phyloP scores from a whole-genome alignment of 92 coral and sea anemone genomes.

The Umimayanthus kanabou region DNA sequence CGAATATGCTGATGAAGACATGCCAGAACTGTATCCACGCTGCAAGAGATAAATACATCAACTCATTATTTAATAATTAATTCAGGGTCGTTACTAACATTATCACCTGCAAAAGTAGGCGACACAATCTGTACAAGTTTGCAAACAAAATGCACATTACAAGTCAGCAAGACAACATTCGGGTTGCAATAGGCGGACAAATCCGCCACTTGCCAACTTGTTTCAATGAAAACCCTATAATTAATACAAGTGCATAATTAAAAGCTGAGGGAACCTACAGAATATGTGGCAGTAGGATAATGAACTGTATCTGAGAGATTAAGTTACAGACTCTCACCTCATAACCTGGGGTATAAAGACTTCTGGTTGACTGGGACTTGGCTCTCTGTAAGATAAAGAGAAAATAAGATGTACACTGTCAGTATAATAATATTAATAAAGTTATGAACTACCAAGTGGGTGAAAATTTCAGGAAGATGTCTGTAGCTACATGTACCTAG shows the following conservation, averaged over 20 bases:
- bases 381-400: slow-evolving; percentile 3
- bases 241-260: not conserved
- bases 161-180: too few species aligned
- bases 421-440: not conserved
- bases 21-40: slow-evolving; percentile 5
- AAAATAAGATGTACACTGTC: not conserved
- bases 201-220: too few species aligned
- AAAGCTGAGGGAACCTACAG: too few species aligned
- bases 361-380: slow-evolving; percentile 37
- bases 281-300: too few species aligned
- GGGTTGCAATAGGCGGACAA: too few species aligned
- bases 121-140: too few species aligned
- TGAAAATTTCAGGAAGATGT: not conserved
- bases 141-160: not conserved
- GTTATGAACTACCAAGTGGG: not conserved
- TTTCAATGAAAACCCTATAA: too few species aligned
- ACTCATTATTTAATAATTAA: not conserved
- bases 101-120: too few species aligned
- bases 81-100: too few species aligned
- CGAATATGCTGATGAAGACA: slow-evolving; percentile 26
- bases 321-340: slow-evolving; percentile 2
- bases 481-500: too few species aligned
- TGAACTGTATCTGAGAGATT: not conserved
- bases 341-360: slow-evolving; percentile 29
- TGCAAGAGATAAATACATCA: not conserved